Evolutionary conservation across 1,140 invertebrate species (phyloP).

Genomic region (Helicoverpa armigera): DNA sequence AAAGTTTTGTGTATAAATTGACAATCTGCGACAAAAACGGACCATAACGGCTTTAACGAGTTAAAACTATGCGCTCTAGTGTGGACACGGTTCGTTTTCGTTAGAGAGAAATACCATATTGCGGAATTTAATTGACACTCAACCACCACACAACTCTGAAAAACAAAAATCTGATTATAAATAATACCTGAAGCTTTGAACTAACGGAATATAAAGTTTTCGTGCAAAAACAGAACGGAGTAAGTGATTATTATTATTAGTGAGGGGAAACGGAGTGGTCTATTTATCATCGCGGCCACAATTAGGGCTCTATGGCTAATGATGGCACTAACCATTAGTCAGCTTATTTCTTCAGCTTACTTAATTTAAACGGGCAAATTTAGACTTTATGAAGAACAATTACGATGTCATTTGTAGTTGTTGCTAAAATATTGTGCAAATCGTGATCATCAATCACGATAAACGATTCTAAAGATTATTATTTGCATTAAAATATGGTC

Average conservation of each 20-base stretch:
- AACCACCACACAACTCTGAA: not conserved
- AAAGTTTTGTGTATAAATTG: slow-evolving; percentile 50
- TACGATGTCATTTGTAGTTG: not conserved
- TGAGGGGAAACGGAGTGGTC: slow-evolving; percentile 43
- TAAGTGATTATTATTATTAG: slow-evolving; percentile 48
- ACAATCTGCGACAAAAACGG: slow-evolving; percentile 23
- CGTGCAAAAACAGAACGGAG: not conserved
- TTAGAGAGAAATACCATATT: not conserved
- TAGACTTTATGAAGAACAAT: not conserved
- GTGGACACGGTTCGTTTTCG: slow-evolving; percentile 26
- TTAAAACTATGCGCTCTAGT: slow-evolving; percentile 29
- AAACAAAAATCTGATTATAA: not conserved
- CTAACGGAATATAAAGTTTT: slow-evolving; percentile 14
- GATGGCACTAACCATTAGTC: slow-evolving; percentile 27
- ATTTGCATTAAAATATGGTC: no score
- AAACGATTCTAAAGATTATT: no score
- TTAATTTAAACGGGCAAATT: slow-evolving; percentile 3
- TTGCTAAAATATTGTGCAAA: no score
- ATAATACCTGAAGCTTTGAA: not conserved
- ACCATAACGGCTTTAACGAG: slow-evolving; percentile 15
- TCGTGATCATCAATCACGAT: no score
- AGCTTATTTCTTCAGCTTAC: slow-evolving; percentile 28
- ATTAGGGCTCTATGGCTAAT: slow-evolving; percentile 43
- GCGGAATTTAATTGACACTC: slow-evolving; percentile 29
- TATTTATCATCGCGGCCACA: slow-evolving; percentile 47